Percentiles rank a stretch among this genome's conserved stretches.
These are phyloP conservation scores for Chloropsis cyanopogon DNA, from an alignment of 2,113 vertebrate genomes.

Conservation along the genomic window DNA sequence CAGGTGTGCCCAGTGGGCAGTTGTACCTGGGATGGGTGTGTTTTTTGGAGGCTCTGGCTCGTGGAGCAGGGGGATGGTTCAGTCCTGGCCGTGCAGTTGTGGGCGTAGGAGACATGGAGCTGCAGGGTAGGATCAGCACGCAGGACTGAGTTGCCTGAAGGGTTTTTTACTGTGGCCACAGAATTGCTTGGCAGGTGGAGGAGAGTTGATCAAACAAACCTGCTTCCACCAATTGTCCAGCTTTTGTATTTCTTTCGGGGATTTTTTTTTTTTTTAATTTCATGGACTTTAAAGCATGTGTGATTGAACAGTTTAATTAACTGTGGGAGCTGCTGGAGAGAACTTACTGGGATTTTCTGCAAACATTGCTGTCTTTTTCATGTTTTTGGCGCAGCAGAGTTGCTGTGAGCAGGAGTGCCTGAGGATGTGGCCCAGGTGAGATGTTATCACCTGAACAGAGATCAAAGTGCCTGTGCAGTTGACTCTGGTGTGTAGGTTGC, in stretches of 20 bases:
- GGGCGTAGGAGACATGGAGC: background rate
- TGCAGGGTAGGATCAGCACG: background rate
- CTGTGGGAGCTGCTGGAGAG: background rate
- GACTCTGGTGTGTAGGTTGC: background rate
- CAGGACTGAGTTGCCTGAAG: background rate
- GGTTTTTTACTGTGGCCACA: background rate
- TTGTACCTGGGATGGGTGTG: background rate
- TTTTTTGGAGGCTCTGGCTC: background rate
- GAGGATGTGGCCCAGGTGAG: background rate
- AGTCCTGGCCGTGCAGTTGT: background rate
- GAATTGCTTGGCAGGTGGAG: background rate
- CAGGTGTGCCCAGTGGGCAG: background rate
- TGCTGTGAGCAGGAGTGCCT: background rate
- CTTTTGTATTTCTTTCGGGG: background rate
- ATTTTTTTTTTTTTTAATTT: background rate
- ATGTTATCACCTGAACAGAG: background rate
- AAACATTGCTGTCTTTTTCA: background rate
- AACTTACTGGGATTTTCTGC: conserved; percentile 12
- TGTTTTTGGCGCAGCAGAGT: background rate
- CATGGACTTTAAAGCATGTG: background rate
- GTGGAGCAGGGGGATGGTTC: background rate
- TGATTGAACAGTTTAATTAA: conserved; percentile 16
- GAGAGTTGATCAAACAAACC: background rate
- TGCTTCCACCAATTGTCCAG: conserved; percentile 12
- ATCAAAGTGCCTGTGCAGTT: background rate